Conservation (phyloP, 2,888 invertebrate species). For the Hermaeophaga mercurialis region DNA sequence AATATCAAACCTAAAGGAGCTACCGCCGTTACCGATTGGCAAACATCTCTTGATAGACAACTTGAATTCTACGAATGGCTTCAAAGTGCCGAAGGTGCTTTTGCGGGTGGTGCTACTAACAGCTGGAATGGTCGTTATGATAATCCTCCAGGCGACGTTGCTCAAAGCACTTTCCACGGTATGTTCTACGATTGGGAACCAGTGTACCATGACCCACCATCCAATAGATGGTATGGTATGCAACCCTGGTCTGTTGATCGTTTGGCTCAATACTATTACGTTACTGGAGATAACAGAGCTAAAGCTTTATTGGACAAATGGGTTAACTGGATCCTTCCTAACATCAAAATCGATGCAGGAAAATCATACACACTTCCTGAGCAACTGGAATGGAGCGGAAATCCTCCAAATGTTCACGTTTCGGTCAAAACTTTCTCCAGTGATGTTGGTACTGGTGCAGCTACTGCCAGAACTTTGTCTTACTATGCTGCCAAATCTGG, state of each 20-base stretch:
- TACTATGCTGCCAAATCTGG: slow-evolving; percentile 42
- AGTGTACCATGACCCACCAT: slow-evolving; percentile 43
- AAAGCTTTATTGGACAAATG: slow-evolving; percentile 40
- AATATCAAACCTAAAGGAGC: slow-evolving; percentile 38
- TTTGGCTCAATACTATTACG: slow-evolving; percentile 43
- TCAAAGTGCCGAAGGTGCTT: slow-evolving; percentile 41
- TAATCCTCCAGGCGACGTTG: slow-evolving; percentile 34
- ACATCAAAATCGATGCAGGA: slow-evolving; percentile 30
- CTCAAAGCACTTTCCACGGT: slow-evolving; percentile 38
- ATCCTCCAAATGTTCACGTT: slow-evolving; percentile 40
- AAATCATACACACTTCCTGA: slow-evolving; percentile 37
- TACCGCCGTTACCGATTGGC: slow-evolving; percentile 40
- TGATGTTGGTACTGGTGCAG: slow-evolving; percentile 42
- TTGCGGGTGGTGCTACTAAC: slow-evolving; percentile 44
- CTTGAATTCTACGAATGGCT: slow-evolving; percentile 41
- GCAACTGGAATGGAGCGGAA: slow-evolving; percentile 37
- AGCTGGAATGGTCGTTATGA: slow-evolving; percentile 43
- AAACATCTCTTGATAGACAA: slow-evolving; percentile 39
- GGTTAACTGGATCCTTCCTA: slow-evolving; percentile 37
- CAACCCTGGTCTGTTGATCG: slow-evolving; percentile 43
- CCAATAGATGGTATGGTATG: slow-evolving; percentile 45
- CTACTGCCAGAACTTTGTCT: slow-evolving; percentile 40
- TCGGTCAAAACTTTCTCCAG: slow-evolving; percentile 31
- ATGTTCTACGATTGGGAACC: slow-evolving; percentile 46
- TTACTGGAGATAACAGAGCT: slow-evolving; percentile 36